Evolutionary conservation across 2,113 vertebrate genomes (phyloP).

Genomic region (Chionis minor): DNA sequence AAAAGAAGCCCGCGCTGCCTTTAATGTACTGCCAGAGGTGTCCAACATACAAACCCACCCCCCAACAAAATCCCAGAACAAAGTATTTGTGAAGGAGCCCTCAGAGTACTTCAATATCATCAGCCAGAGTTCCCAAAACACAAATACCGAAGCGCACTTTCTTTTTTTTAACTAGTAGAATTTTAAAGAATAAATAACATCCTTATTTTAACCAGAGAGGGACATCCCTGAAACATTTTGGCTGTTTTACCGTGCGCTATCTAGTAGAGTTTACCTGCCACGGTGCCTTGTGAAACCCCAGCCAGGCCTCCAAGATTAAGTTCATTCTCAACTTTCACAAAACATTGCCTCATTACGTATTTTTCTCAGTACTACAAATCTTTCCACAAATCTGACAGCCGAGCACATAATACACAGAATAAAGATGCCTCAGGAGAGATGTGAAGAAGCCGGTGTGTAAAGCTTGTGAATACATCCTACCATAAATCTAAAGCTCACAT

Average conservation of each 20-base stretch:
- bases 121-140: neutral
- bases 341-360: neutral
- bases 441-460: conserved; percentile 8
- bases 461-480: conserved; percentile 43
- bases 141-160: neutral
- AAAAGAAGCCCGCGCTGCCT: neutral
- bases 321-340: neutral
- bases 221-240: neutral
- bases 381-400: conserved; percentile 18
- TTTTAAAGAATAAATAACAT: neutral
- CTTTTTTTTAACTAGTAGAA: neutral
- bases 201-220: neutral
- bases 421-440: neutral
- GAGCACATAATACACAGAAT: neutral
- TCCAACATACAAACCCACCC: rapidly evolving
- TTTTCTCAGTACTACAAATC: neutral
- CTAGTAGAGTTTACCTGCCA: neutral
- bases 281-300: neutral
- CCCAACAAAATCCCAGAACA: neutral
- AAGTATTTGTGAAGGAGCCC: neutral
- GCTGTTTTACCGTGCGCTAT: neutral
- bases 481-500: conserved; percentile 23
- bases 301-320: neutral
- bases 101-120: neutral
- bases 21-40: rapidly evolving